Evolutionary conservation across 2,888 invertebrate species (phyloP).

Genomic region (Eueremaeus valkanovi): DNA sequence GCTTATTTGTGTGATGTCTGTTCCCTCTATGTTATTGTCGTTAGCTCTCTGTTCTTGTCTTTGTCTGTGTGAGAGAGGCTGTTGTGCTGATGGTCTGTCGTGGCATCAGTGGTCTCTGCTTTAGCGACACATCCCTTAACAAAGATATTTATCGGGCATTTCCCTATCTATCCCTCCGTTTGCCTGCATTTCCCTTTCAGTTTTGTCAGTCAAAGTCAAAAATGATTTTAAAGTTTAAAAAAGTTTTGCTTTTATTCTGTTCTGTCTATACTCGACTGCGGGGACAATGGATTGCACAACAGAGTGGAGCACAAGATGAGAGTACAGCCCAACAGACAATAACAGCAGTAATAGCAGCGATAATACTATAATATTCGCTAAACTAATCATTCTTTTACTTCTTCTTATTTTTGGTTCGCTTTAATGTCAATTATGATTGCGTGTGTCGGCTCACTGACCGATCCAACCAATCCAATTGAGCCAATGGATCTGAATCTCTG

Average conservation of each 20-base stretch:
- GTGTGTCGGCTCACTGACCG: slow-evolving; percentile 19
- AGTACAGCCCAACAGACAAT: neutral
- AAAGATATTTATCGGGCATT: slow-evolving; percentile 16
- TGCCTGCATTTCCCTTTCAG: neutral
- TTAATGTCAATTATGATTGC: neutral
- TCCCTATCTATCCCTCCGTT: neutral
- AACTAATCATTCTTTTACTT: slow-evolving; percentile 4
- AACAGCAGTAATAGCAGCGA: neutral
- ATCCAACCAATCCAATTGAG: neutral
- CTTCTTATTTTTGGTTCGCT: neutral
- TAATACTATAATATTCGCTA: slow-evolving; percentile 7
- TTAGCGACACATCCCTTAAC: neutral
- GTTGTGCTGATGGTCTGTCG: neutral
- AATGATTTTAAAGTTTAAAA: neutral
- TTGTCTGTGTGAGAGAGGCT: neutral
- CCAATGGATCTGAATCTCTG: neutral
- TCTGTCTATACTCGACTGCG: too few relatives aligned
- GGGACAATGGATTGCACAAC: too few relatives aligned
- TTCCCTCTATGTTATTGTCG: neutral
- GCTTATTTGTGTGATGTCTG: neutral
- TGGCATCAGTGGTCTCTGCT: neutral
- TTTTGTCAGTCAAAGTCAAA: neutral
- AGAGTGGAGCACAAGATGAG: too few relatives aligned
- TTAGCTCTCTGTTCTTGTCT: neutral
- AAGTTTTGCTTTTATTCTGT: neutral